phyloP scores from a whole-genome alignment of 2,888 invertebrate genomes.

The Heteromyza rotundicornis region DNA sequence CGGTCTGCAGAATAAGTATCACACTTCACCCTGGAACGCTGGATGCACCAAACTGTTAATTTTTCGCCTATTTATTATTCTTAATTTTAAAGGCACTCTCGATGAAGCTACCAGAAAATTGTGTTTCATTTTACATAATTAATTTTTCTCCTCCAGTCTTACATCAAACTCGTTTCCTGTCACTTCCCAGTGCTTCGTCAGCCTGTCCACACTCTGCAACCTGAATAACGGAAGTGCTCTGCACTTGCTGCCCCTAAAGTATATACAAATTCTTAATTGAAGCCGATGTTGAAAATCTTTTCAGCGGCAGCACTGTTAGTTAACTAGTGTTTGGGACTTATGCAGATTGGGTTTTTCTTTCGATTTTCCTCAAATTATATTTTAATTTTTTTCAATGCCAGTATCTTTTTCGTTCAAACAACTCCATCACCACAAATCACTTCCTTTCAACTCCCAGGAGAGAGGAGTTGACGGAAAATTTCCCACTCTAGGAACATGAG shows the following conservation, averaged over 20 bases:
- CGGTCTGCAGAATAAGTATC: too few species aligned
- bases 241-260: too few species aligned
- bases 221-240: constrained; percentile 4
- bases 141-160: neutral
- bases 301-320: constrained; percentile 6
- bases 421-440: constrained; percentile 18
- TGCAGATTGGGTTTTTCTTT: neutral
- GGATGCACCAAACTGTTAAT: too few species aligned
- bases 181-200: neutral
- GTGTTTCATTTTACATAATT: too few species aligned
- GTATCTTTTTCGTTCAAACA: neutral
- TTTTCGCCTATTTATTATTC: too few species aligned
- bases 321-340: constrained; percentile 17
- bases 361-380: neutral
- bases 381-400: neutral
- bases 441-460: constrained; percentile 14
- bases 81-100: too few species aligned
- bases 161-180: constrained; percentile 4
- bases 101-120: too few species aligned
- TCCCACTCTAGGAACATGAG: constrained; percentile 11
- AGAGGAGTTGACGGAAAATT: constrained; percentile 9
- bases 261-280: too few species aligned
- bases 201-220: too few species aligned
- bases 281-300: neutral
- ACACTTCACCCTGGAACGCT: too few species aligned